Conservation (phyloP, 2,888 invertebrate species). For the Bedellia somnulentella region DNA sequence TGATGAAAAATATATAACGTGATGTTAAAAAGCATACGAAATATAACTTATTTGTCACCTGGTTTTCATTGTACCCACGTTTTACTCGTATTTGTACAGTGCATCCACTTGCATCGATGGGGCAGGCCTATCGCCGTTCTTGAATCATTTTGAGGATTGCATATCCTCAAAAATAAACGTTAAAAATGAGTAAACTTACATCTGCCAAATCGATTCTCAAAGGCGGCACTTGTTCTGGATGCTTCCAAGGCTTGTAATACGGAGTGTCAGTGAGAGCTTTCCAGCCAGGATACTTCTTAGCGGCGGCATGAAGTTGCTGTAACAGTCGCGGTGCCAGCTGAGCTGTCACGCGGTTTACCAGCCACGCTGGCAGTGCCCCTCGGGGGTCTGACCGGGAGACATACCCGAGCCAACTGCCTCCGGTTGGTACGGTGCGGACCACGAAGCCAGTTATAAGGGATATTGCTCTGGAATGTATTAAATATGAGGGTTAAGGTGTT, state of each 20-base stretch:
- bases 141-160: too few relatives aligned
- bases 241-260: constrained; percentile 82
- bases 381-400: constrained; percentile 89
- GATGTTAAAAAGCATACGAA: too few relatives aligned
- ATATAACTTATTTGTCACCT: too few relatives aligned
- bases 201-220: constrained; percentile 71
- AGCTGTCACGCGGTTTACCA: constrained; percentile 84
- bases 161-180: too few relatives aligned
- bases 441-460: constrained; percentile 68
- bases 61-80: too few relatives aligned
- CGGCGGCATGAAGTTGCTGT: constrained; percentile 79
- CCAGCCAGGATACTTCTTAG: constrained; percentile 80
- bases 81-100: too few relatives aligned
- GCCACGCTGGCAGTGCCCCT: constrained; percentile 85
- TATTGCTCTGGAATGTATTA: constrained; percentile 60
- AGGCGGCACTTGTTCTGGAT: constrained; percentile 79
- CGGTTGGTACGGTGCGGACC: constrained; percentile 58
- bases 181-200: too few relatives aligned
- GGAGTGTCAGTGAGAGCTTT: constrained; percentile 74
- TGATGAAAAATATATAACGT: too few relatives aligned
- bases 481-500: too few relatives aligned
- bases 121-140: too few relatives aligned
- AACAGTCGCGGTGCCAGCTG: constrained; percentile 86
- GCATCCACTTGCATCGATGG: too few relatives aligned
- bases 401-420: constrained; percentile 77